These are phyloP conservation scores for Plusia festucae DNA, from an alignment of 2,888 invertebrate species.

Conservation along the genomic window DNA sequence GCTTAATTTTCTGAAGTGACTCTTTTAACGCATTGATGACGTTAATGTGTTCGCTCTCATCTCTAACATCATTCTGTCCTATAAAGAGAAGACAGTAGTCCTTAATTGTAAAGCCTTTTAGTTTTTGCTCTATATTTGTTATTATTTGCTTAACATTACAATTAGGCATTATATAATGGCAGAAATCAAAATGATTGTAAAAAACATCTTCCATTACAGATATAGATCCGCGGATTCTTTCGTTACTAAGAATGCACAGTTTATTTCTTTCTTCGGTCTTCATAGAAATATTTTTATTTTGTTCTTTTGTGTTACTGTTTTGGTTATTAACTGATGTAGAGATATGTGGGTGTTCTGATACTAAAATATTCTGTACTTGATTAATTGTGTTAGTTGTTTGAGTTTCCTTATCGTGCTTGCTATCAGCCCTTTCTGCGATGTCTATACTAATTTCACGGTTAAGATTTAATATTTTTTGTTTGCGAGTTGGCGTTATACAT, in stretches of 20 bases:
- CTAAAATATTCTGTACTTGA: not conserved
- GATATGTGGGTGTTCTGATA: not conserved
- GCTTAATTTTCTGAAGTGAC: no score
- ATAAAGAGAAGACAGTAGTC: no score
- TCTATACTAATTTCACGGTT: not conserved
- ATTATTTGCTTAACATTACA: no score
- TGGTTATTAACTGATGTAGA: not conserved
- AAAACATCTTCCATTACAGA: no score
- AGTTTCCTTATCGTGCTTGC: conserved; percentile 2
- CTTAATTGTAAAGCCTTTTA: no score
- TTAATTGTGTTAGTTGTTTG: not conserved
- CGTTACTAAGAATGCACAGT: not conserved
- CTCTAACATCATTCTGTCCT: no score
- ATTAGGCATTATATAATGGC: no score
- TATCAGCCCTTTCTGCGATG: not conserved
- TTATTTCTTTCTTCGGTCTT: not conserved
- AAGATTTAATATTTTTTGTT: conserved; percentile 6
- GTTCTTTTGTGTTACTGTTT: not conserved
- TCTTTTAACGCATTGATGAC: no score
- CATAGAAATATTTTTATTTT: not conserved
- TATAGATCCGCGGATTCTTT: not conserved
- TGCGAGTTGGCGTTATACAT: conserved; percentile 10
- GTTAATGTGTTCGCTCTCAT: no score
- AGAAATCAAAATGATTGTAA: no score
- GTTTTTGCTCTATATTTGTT: no score